Conservation (phyloP, 1,140 invertebrate species). For the Uloborus diversus region DNA sequence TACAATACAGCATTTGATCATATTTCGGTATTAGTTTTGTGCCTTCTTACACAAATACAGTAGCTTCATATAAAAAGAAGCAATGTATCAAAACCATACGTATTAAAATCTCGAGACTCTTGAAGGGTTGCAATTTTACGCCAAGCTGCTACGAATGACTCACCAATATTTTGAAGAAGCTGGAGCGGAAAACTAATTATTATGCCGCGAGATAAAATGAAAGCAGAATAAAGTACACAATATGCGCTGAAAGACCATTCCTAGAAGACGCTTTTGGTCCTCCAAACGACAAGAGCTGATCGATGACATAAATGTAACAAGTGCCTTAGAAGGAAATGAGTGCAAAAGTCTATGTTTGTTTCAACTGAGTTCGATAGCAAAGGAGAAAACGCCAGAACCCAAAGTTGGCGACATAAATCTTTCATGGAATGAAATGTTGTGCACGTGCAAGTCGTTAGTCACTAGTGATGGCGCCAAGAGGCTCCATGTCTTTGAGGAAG, state of each 20-base stretch:
- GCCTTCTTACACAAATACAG: too few species aligned
- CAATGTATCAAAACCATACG: too few species aligned
- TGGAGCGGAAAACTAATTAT: not conserved
- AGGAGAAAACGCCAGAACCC: not conserved
- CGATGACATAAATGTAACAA: constrained; percentile 18
- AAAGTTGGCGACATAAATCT: constrained; percentile 47
- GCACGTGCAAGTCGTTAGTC: constrained; percentile 50
- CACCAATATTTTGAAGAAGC: too few species aligned
- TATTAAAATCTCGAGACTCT: too few species aligned
- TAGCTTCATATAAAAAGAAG: too few species aligned
- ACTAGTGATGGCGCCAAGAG: constrained; percentile 38
- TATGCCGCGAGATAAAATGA: constrained; percentile 1
- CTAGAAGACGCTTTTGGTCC: not conserved
- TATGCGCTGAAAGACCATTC: constrained; percentile 9
- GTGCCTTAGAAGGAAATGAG: constrained; percentile 31
- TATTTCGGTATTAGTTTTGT: too few species aligned
- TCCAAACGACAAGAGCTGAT: constrained; percentile 23
- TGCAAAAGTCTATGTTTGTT: constrained; percentile 20
- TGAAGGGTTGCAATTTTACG: too few species aligned
- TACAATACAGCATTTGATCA: too few species aligned
- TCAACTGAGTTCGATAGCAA: constrained; percentile 25
- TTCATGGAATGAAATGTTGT: constrained; percentile 46
- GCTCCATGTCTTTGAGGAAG: constrained; percentile 30
- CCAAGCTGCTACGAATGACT: too few species aligned
- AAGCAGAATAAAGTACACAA: not conserved